Base-by-base conservation (phyloP, 2,797 vertebrate genomes). In the Nannoperca australis region DNA sequence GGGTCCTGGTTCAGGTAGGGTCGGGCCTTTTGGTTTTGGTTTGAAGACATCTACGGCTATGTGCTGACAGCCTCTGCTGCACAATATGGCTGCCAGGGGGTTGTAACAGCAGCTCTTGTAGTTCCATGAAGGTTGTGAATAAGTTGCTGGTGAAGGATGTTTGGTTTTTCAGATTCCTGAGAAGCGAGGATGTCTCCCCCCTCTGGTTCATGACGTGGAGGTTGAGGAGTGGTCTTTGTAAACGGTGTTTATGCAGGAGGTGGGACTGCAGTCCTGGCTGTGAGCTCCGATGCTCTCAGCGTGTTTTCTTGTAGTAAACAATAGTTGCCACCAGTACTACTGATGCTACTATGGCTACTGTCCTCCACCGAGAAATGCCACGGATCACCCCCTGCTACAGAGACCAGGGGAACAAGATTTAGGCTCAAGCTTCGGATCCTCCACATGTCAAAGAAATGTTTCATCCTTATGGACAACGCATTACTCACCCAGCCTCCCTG, bases 401-500 rank as follows among this genome's bases (percentile, higher is more conserved):
- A 69, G 66, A 81, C 42, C 17, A 62, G 56, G 27, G 80, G 0
- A 79, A 27, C 7, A 5, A 5, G 12, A 76, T 73, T 10, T 49
- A 60, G 49, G n/a, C n/a, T n/a, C n/a, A n/a, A 27, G 13, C 30
- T 72, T 15, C 40, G 17, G 15, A 5, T 36, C 5, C 0, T 20
- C 7, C 24, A 63, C 2, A 20, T 17, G 18, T 17, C 4, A 7
- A 58, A 22, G 20, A 3, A 17, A 36, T 20, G 42, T 44, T 22
- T 36, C 18, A 36, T 61, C 34, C 60, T 12, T 6, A 7, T 12
- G 30, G 56, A 50, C 38, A 63, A 15, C 6, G 34, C 5, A 7
- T 15, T 24, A 94, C 95, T 93, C 82, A 96, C 95, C 95, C 95
- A 96, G 91, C 95, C 95, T 80, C 95, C 95, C 56, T 96, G 95